These are phyloP conservation scores for Tetramorium alpestre DNA, from an alignment of 1,140 invertebrate genomes.

Conservation along the genomic window DNA sequence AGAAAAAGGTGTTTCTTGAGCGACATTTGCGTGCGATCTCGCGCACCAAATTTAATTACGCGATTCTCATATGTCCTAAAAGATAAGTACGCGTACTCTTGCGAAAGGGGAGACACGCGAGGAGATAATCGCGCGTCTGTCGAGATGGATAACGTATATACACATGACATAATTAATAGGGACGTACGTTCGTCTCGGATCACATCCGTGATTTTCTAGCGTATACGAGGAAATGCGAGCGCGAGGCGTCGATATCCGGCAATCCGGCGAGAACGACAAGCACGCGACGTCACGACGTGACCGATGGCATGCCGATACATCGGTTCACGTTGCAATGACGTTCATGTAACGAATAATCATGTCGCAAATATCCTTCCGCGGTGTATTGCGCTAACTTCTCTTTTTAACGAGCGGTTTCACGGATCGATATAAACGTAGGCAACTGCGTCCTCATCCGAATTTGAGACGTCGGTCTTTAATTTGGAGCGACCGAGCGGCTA, in stretches of 20 bases:
- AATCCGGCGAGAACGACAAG: constrained; percentile 6
- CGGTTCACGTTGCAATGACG: constrained; percentile 14
- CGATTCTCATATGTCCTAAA: background rate
- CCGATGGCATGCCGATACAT: constrained; percentile 21
- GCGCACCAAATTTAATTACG: background rate
- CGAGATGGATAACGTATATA: background rate
- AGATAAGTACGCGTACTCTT: background rate
- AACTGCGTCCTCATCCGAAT: background rate
- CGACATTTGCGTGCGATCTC: background rate
- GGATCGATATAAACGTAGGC: background rate
- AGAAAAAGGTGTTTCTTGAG: background rate
- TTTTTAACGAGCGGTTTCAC: constrained; percentile 17
- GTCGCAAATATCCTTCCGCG: constrained; percentile 26
- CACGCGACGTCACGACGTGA: constrained; percentile 23
- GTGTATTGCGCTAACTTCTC: constrained; percentile 6
- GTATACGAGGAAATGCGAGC: background rate
- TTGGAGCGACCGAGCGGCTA: background rate
- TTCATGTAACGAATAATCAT: constrained; percentile 33
- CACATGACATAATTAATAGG: background rate
- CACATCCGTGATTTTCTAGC: background rate
- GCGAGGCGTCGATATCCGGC: constrained; percentile 11
- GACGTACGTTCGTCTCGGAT: background rate
- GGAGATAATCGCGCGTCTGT: background rate
- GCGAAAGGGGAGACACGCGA: background rate
- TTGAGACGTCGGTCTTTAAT: background rate